These are phyloP conservation scores for Pantherophis guttatus DNA, from an alignment of 2,113 vertebrate genomes.

Conservation along the genomic window DNA sequence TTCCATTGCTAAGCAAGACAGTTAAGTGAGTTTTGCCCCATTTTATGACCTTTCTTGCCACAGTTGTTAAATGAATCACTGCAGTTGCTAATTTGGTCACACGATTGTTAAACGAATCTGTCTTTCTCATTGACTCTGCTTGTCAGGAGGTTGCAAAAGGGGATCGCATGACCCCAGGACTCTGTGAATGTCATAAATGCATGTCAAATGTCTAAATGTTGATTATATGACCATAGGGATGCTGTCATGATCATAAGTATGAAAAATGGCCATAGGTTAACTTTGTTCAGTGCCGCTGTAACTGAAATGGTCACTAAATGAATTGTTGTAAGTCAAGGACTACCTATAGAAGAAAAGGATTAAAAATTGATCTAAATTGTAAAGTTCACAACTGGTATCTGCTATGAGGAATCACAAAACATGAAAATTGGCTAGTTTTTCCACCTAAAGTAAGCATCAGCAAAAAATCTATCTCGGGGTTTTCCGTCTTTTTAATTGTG, in stretches of 20 bases:
- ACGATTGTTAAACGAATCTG: neutral
- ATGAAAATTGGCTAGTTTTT: neutral
- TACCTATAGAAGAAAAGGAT: neutral
- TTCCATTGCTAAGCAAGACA: neutral
- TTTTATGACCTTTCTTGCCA: neutral
- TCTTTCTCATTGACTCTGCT: neutral
- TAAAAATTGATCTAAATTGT: neutral
- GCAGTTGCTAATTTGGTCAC: neutral
- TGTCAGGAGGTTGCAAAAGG: neutral
- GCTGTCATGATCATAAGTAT: neutral
- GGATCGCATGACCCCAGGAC: too few relatives aligned
- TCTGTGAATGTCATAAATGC: neutral
- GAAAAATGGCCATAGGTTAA: neutral
- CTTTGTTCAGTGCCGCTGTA: neutral
- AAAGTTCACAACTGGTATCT: neutral
- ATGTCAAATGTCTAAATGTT: neutral
- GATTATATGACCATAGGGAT: neutral
- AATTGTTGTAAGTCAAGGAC: neutral
- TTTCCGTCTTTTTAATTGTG: neutral
- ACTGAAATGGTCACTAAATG: neutral
- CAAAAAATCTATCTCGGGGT: neutral
- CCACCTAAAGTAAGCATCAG: neutral
- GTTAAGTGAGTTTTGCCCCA: neutral
- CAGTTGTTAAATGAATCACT: neutral
- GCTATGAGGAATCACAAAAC: neutral